Percentiles rank a stretch among this genome's conserved stretches.
Conservation (phyloP, 2,797 vertebrate species). For the Ctenopoma multispine region DNA sequence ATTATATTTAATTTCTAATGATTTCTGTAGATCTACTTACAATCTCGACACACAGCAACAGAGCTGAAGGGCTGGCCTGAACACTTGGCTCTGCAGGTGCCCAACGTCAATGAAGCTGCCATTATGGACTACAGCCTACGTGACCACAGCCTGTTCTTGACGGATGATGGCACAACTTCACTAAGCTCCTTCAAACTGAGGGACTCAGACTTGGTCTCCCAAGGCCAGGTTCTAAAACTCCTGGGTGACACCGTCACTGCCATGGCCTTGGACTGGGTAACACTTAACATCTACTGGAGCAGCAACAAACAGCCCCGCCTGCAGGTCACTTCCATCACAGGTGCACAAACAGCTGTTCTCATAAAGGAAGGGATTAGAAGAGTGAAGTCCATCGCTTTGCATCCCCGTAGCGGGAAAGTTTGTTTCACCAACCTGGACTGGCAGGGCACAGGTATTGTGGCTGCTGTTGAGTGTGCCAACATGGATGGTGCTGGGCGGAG, state of each 20-base stretch:
- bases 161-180: constrained; percentile 75
- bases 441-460: rapidly evolving
- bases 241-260: constrained; percentile 75
- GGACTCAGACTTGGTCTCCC: constrained; percentile 56
- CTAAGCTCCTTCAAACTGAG: constrained; percentile 84
- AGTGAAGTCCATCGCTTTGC: constrained; percentile 82
- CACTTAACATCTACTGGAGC: constrained; percentile 91
- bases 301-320: constrained; percentile 80
- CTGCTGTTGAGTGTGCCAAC: constrained; percentile 85
- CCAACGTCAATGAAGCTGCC: constrained; percentile 76
- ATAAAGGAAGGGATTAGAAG: constrained; percentile 76
- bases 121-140: constrained; percentile 85
- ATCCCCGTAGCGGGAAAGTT: constrained; percentile 83
- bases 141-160: constrained; percentile 84
- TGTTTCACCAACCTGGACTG: constrained; percentile 84
- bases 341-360: constrained; percentile 78
- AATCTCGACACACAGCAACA: constrained; percentile 71
- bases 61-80: constrained; percentile 80
- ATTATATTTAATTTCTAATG: not conserved
- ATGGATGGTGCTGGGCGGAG: constrained; percentile 86
- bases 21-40: constrained; percentile 85
- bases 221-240: constrained; percentile 79
- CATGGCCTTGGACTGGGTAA: constrained; percentile 92
- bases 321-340: constrained; percentile 79
- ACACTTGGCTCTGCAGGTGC: constrained; percentile 80